These are phyloP conservation scores for Hafferia zeledoni DNA, from an alignment of 2,797 vertebrate species.

Conservation along the genomic window DNA sequence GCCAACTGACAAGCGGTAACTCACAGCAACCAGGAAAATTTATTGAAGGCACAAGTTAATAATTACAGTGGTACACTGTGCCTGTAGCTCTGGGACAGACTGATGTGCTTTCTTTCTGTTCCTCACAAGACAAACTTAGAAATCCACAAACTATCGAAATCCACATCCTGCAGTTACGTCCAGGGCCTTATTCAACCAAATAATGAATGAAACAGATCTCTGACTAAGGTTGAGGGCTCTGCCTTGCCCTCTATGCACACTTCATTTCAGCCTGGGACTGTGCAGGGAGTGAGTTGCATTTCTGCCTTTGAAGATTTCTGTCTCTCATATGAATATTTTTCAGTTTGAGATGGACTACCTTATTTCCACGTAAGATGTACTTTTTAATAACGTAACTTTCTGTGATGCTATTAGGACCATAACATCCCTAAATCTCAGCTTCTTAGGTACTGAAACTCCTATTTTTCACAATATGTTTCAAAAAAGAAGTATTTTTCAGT, in stretches of 20 bases:
- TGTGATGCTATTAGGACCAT: background rate
- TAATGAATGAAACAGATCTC: background rate
- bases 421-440: background rate
- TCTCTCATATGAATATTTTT: background rate
- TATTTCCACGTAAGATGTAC: background rate
- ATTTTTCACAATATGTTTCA: background rate
- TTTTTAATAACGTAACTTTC: background rate
- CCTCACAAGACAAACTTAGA: background rate
- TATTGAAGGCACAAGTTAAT: constrained; percentile 14
- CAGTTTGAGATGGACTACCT: background rate
- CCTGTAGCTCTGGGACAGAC: background rate
- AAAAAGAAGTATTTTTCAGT: constrained; percentile 3
- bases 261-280: background rate
- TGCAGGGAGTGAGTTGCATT: background rate
- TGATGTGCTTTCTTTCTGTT: background rate
- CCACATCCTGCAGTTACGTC: background rate
- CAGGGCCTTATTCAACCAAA: background rate
- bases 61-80: background rate
- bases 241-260: background rate
- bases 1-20: background rate
- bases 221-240: background rate
- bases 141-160: background rate
- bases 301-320: background rate
- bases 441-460: background rate
- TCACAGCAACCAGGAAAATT: background rate